Evolutionary conservation across 2,113 vertebrate species (phyloP).

Genomic region (Leptobrachium leishanense): DNA sequence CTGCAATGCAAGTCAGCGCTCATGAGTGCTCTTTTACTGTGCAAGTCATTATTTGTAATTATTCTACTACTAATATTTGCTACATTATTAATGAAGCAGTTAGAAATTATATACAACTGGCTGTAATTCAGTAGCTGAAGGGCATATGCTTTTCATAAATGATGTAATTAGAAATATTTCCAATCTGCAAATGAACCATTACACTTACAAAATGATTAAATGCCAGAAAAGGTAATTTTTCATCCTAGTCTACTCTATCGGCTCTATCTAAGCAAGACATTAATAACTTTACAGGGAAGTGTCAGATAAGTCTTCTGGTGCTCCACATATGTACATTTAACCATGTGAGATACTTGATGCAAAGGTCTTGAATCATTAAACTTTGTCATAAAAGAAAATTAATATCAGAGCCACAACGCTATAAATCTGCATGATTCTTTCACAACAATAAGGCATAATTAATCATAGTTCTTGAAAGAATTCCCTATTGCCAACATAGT

Average conservation of each 20-base stretch:
- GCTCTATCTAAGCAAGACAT: constrained; percentile 12
- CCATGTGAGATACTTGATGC: background rate
- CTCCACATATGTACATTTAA: background rate
- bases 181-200: constrained; percentile 40
- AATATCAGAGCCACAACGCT: background rate
- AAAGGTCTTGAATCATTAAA: background rate
- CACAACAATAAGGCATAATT: background rate
- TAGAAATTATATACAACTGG: constrained; percentile 41
- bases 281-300: background rate
- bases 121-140: constrained; percentile 36
- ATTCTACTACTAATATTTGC: constrained; percentile 38
- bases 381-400: background rate
- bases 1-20: background rate
- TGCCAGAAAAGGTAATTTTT: constrained; percentile 35
- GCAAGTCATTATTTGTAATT: constrained; percentile 32
- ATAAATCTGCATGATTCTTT: background rate
- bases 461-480: background rate
- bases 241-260: constrained; percentile 19
- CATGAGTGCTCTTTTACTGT: background rate
- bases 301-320: background rate
- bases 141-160: constrained; percentile 47
- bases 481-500: background rate
- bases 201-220: constrained; percentile 40
- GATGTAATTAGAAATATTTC: constrained; percentile 44
- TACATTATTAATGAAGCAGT: constrained; percentile 36